Evolutionary conservation across 2,888 invertebrate genomes (phyloP), one percentile per base, ranked within the genome.

Genomic region (Ophonus ardosiacus): DNA sequence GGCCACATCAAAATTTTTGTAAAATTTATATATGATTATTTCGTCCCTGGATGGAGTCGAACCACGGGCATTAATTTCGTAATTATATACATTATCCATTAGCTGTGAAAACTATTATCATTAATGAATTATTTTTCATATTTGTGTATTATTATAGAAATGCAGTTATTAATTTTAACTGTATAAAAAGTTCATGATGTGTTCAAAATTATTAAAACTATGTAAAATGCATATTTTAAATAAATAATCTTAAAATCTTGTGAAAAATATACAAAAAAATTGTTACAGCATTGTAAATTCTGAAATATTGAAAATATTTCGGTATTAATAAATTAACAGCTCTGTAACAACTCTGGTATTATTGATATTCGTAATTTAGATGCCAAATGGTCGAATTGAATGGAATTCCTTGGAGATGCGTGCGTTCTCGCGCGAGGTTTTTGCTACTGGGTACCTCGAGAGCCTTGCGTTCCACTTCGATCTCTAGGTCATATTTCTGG

Each of bases 401-500:
- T 13, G 43, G 43, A 8, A 51, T 51, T 51, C 59, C 59, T 17
- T n/a, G 17, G 15, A 31, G 31, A 31, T 31, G 43, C 43, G 43
- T 51, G 43, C 43, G 43, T 13, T 31, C 31, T 31, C 8, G 43
- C 43, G 68, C 40, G 51, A 76, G 13, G 17, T 85, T 59, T 59
- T 18, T 91, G 91, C 71, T 51, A 21, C 56, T 21, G 94, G 94
- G 13, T 94, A 98, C 98, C 97, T 99, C 98, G 92, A 96, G 94
- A 92, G 97, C 97, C 95, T 97, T 98, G 93, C 96, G 96, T 93
- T 97, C 95, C 93, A 98, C 98, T 93, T 97, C 97, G 93, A 96
- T 95, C 94, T 99, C 99, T 94, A 98, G 95, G 94, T 99, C 99
- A 94, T 97, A 99, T 94, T 99, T 99, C 93, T 96, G 95, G 92